These are phyloP conservation scores for Takifugu flavidus DNA, from an alignment of 2,113 vertebrate species.

Conservation along the genomic window DNA sequence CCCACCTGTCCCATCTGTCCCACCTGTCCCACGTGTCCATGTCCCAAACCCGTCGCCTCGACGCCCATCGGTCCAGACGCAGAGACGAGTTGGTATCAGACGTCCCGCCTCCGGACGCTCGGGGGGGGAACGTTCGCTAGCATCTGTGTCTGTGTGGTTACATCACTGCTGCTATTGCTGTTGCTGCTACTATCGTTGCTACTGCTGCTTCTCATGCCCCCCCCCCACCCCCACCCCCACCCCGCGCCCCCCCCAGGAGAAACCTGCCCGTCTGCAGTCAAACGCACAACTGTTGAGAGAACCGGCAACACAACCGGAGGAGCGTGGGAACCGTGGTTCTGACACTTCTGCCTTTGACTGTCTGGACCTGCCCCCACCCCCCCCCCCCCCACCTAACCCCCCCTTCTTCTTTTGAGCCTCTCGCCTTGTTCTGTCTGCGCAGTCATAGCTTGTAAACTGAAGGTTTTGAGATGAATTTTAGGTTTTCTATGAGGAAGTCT, in stretches of 20 bases:
- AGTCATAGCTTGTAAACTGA: conserved; percentile 61
- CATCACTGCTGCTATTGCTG: background rate
- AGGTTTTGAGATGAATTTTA: conserved; percentile 43
- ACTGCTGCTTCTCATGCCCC: background rate
- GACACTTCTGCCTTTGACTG: too few relatives aligned
- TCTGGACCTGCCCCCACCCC: background rate
- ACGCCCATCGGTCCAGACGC: background rate
- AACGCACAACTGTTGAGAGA: too few relatives aligned
- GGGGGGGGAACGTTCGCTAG: background rate
- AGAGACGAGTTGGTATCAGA: background rate
- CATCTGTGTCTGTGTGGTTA: background rate
- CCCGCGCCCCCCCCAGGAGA: background rate
- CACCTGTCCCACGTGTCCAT: too few relatives aligned
- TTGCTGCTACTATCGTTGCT: background rate
- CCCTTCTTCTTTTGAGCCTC: conserved; percentile 13
- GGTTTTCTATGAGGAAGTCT: conserved; percentile 75
- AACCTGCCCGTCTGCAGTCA: too few relatives aligned
- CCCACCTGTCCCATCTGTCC: too few relatives aligned
- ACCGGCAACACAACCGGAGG: too few relatives aligned
- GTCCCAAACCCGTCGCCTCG: too few relatives aligned
- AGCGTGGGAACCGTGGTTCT: too few relatives aligned
- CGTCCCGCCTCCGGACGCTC: background rate
- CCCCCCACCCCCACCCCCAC: conserved; percentile 29
- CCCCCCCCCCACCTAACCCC: conserved; percentile 37
- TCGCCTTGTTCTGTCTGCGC: conserved; percentile 54